phyloP scores from a whole-genome alignment of 2,888 invertebrate genomes.

The Campopleginae sp. region DNA sequence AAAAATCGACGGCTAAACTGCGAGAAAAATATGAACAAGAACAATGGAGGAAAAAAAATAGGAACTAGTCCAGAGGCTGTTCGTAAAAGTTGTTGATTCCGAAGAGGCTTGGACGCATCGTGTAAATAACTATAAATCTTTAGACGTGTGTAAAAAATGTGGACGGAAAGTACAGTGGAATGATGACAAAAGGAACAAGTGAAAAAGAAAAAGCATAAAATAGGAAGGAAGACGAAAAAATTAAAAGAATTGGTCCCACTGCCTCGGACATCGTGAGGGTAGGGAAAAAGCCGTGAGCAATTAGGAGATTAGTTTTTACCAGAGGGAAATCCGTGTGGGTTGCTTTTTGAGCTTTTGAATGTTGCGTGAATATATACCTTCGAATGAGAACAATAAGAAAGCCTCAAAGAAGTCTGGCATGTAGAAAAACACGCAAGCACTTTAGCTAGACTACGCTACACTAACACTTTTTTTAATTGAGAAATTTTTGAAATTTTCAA shows the following conservation, averaged over 20 bases:
- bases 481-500: too few relatives aligned
- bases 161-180: conserved; percentile 30
- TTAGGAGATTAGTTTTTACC: conserved; percentile 67
- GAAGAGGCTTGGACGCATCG: conserved; percentile 43
- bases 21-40: neutral
- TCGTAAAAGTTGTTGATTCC: neutral
- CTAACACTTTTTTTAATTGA: conserved; percentile 14
- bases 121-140: conserved; percentile 5
- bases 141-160: conserved; percentile 8
- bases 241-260: conserved; percentile 42
- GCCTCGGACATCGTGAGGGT: conserved; percentile 24
- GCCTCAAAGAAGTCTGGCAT: conserved; percentile 43
- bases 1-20: conserved; percentile 45
- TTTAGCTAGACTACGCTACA: conserved; percentile 28
- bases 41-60: conserved; percentile 13
- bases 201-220: conserved; percentile 42
- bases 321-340: conserved; percentile 44
- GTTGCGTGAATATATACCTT: neutral
- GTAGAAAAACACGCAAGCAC: conserved; percentile 29
- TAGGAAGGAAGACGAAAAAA: conserved; percentile 29
- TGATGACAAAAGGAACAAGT: conserved; percentile 41
- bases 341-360: conserved; percentile 47
- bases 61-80: conserved; percentile 6
- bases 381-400: conserved; percentile 35
- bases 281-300: conserved; percentile 52